These are phyloP conservation scores for Pterocles burchelli DNA, from an alignment of 2,113 vertebrate genomes.

Conservation along the genomic window DNA sequence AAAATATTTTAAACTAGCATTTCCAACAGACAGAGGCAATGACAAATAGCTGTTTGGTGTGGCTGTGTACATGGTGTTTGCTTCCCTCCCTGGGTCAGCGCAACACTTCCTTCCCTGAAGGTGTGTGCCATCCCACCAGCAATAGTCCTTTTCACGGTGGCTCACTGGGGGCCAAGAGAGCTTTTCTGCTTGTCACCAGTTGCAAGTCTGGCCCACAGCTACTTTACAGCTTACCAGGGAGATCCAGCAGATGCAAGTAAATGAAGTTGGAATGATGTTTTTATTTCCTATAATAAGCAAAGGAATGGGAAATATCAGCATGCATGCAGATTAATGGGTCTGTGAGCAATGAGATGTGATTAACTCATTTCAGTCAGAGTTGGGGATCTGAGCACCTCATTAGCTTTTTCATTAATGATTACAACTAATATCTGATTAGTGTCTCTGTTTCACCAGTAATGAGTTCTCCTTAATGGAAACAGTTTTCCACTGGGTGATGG, in stretches of 20 bases:
- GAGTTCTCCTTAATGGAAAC: background rate
- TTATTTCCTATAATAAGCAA: slow-evolving; percentile 14
- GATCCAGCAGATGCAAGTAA: background rate
- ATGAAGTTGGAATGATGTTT: background rate
- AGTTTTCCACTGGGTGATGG: background rate
- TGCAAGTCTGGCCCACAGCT: background rate
- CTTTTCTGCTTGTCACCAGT: background rate
- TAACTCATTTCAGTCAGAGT: background rate
- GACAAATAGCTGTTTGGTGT: background rate
- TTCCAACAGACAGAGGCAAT: background rate
- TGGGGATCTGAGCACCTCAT: slow-evolving; percentile 33
- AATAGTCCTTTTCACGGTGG: background rate
- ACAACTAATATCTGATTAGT: slow-evolving; percentile 41
- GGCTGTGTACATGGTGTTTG: background rate
- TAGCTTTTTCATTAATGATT: slow-evolving; percentile 46
- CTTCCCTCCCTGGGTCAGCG: background rate
- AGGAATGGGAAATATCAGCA: background rate
- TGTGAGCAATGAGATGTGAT: slow-evolving; percentile 41
- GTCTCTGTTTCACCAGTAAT: background rate
- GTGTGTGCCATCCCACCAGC: background rate
- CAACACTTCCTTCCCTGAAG: background rate
- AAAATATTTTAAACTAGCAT: background rate
- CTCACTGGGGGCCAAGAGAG: background rate
- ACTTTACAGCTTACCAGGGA: background rate
- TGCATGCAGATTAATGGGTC: background rate